Evolutionary conservation across 2,888 invertebrate species (phyloP).

Genomic region (Xestia rhomboidea): DNA sequence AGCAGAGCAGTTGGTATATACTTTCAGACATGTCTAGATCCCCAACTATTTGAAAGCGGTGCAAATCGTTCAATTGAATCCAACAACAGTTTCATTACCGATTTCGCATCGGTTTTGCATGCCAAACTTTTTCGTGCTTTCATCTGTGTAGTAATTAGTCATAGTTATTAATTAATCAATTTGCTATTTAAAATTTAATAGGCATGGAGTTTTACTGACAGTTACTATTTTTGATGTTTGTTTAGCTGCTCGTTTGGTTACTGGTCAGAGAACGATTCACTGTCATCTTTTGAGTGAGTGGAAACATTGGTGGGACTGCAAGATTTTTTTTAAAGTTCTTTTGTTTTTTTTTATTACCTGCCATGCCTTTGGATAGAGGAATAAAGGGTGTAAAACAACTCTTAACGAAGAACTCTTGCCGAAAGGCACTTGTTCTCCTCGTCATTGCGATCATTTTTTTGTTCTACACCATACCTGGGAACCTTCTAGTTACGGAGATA

Average conservation of each 20-base stretch:
- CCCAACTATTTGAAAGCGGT: conserved; percentile 48
- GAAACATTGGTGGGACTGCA: not conserved
- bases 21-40: conserved; percentile 16
- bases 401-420: no score
- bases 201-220: conserved; percentile 15
- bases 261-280: not conserved
- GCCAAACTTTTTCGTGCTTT: conserved; percentile 23
- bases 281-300: not conserved
- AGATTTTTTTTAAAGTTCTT: not conserved
- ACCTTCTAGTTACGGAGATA: no score
- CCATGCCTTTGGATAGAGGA: no score
- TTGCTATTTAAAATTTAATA: conserved; percentile 18
- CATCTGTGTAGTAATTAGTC: conserved; percentile 27
- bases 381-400: no score
- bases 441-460: no score
- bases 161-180: conserved; percentile 29
- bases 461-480: no score
- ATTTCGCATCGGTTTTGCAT: conserved; percentile 31
- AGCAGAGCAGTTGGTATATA: conserved; percentile 1
- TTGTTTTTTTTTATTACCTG: not conserved
- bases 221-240: conserved; percentile 1
- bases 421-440: no score
- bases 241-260: conserved; percentile 10
- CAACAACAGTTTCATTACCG: conserved; percentile 32
- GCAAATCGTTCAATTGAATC: conserved; percentile 27